Percentiles rank a stretch among this genome's conserved stretches.
These are phyloP conservation scores for Athalia rosae DNA, from an alignment of 2,888 invertebrate genomes.

Conservation along the genomic window DNA sequence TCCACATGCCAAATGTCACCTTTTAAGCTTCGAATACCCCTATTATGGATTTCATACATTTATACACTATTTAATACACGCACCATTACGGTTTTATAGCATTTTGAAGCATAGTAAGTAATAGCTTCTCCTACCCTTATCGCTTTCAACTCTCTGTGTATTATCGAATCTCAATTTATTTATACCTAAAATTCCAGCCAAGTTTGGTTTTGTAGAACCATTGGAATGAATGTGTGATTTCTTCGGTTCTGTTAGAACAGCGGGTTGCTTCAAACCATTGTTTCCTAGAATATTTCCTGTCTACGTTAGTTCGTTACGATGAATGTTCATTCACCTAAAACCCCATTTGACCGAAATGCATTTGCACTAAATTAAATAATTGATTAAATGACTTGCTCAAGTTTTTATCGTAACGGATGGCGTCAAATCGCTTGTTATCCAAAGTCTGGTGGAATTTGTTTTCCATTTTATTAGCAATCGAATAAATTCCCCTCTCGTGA, in stretches of 20 bases:
- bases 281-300: neutral
- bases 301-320: neutral
- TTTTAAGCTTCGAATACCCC: neutral
- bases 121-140: neutral
- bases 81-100: neutral
- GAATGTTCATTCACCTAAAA: neutral
- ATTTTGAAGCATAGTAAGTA: neutral
- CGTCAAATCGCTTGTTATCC: conserved; percentile 10
- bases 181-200: conserved; percentile 43
- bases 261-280: neutral
- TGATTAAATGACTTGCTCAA: conserved; percentile 19
- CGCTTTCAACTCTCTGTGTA: neutral
- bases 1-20: too few relatives aligned
- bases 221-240: conserved; percentile 7
- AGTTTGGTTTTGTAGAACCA: conserved; percentile 37
- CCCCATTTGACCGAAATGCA: neutral
- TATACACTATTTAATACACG: neutral
- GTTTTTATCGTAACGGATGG: conserved; percentile 5
- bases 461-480: conserved; percentile 56
- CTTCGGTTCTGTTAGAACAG: conserved; percentile 7
- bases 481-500: conserved; percentile 75
- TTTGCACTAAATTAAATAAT: neutral
- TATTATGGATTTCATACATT: neutral
- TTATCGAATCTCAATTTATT: neutral
- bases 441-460: conserved; percentile 33